phyloP scores from a whole-genome alignment of 2,113 vertebrate genomes.

The Microtus richardsoni region DNA sequence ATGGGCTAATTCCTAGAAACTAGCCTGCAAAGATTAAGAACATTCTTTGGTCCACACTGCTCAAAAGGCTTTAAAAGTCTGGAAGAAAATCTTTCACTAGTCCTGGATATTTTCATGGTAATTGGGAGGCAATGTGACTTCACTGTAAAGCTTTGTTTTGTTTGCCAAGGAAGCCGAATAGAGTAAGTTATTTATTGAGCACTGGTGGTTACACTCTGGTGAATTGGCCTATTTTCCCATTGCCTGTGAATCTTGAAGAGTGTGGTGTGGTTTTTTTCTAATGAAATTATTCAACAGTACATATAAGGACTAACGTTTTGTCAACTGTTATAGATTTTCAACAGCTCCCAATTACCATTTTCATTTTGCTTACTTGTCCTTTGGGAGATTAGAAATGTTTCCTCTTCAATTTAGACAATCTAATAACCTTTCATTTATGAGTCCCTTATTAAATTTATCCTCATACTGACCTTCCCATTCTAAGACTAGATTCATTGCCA shows the following conservation, averaged over 20 bases:
- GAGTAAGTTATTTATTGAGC: conserved; percentile 46
- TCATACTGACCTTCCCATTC: background rate
- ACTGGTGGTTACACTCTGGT: background rate
- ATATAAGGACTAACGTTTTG: conserved; percentile 23
- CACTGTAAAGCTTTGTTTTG: conserved; percentile 40
- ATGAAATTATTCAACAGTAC: conserved; percentile 35
- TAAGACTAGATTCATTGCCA: background rate
- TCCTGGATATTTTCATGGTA: conserved; percentile 3
- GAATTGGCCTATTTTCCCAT: background rate
- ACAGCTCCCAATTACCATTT: background rate
- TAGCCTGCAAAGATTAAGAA: background rate
- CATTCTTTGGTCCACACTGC: background rate
- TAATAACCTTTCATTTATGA: conserved; percentile 20
- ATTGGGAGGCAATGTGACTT: conserved; percentile 14
- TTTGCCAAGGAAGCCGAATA: background rate
- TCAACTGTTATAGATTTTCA: conserved; percentile 22
- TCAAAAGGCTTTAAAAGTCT: background rate
- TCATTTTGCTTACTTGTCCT: background rate
- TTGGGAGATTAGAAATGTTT: background rate
- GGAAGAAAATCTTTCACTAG: conserved; percentile 13
- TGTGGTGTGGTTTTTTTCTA: background rate
- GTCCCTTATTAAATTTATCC: background rate
- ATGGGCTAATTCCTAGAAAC: conserved; percentile 47
- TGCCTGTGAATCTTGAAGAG: background rate
- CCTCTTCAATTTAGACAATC: conserved; percentile 9